Percentiles rank a stretch among this genome's conserved stretches.
These are phyloP conservation scores for Platalea minor DNA, from an alignment of 2,797 vertebrate genomes.

Conservation along the genomic window DNA sequence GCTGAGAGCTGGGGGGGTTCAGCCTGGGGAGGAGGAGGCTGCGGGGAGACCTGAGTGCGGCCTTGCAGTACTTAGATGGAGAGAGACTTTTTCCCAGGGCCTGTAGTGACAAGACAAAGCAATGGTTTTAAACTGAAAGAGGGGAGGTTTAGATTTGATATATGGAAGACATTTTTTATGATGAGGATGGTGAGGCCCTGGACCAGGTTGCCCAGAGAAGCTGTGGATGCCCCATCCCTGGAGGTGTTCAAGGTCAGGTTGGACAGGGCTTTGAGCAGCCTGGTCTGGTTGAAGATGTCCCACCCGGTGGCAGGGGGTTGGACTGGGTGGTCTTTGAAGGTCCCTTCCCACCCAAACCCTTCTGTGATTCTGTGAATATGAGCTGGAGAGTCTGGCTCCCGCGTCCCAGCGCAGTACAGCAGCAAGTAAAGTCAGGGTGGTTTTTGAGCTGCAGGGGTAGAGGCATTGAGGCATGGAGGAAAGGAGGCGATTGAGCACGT, in stretches of 20 bases:
- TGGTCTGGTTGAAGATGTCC: not conserved
- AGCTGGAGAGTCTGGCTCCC: not conserved
- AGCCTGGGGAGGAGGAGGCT: not conserved
- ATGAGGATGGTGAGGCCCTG: not conserved
- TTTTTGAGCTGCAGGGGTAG: not conserved
- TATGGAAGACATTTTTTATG: not conserved
- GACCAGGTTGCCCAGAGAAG: not conserved
- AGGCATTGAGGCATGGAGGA: not conserved
- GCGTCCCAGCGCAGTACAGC: not conserved
- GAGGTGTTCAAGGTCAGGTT: not conserved
- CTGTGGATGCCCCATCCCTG: not conserved
- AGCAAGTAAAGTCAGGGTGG: not conserved
- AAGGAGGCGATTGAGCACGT: not conserved
- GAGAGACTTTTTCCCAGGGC: not conserved
- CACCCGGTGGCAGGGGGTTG: not conserved
- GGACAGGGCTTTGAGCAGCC: not conserved
- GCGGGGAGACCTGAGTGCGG: not conserved
- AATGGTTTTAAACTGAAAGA: not conserved
- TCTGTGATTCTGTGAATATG: not conserved
- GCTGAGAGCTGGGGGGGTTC: not conserved
- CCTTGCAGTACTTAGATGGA: not conserved
- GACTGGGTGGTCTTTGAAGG: fast-evolving
- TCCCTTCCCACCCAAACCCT: not conserved
- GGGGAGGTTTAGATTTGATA: not conserved
- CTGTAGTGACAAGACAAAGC: not conserved